Evolutionary conservation across 2,888 invertebrate species (phyloP), one percentile per base, ranked within the genome.

Genomic region (Actias luna): DNA sequence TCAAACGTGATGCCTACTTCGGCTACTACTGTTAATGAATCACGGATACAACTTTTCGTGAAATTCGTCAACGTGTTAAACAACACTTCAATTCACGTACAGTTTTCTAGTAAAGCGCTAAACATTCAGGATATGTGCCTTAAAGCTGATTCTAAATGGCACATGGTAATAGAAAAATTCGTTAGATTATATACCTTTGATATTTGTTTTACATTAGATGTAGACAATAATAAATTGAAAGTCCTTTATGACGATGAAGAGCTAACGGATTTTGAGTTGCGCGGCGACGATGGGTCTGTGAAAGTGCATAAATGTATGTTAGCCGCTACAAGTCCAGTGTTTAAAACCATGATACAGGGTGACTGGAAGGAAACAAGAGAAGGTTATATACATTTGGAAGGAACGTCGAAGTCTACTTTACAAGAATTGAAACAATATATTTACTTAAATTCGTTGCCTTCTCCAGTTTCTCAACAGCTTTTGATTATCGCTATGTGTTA

Each of bases 261-360:
- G n/a, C 8, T 8, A 55, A 55, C 55, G n/a, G 55, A 55, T 29
- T 55, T 55, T 14, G 78, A 82, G 33, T 79, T 84, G 67, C 74
- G 78, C 5, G 70, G 75, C 16, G 29, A 55, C 16, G 55, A 55
- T 8, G 27, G 55, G 2, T 29, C 55, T 7, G 62, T 65, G n/a
- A 29, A 16, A 10, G 60, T 62, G 29, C 65, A 65, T 46, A 64
- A 55, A 16, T 52, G 42, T 12, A 36, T 64, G 10, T 58, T 65
- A 27, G 62, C 60, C 4, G 60, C 58, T 4, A 25, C 52, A 16
- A 65, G 65, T 33, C 65, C 65, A 5, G 64, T 65, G 0, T 55
- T 65, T 25, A 36, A 29, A 10, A 25, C 36, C 1, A 62, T 65
- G 65, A 14, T 55, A 5, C 2, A n/a, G 29, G 29, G 55, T 2